Evolutionary conservation across 1,140 invertebrate species (phyloP).

Genomic region (Diorhabda sublineata): DNA sequence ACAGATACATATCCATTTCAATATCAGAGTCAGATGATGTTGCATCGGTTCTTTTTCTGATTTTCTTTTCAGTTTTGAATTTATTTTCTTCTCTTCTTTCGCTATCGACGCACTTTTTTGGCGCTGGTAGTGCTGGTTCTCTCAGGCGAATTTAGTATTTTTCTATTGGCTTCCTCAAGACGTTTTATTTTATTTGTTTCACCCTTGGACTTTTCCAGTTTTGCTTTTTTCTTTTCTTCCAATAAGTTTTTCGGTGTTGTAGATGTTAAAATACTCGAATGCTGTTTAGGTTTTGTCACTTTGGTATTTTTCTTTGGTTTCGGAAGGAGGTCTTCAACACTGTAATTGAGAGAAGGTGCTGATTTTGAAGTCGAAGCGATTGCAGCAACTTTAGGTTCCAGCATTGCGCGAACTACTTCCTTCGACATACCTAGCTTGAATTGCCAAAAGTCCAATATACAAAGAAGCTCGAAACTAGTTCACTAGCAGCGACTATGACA

Average conservation of each 20-base stretch:
- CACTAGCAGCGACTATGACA: too few relatives aligned
- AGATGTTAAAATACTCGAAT: background rate
- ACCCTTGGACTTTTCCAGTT: slow-evolving; percentile 1
- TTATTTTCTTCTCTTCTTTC: background rate
- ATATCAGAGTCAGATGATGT: background rate
- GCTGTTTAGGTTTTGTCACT: slow-evolving; percentile 10
- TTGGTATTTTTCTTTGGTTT: slow-evolving; percentile 12
- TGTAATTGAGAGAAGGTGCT: too few relatives aligned
- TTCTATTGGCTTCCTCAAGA: background rate
- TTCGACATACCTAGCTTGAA: too few relatives aligned
- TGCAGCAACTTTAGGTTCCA: background rate
- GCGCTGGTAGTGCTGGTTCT: background rate
- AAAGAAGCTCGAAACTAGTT: too few relatives aligned
- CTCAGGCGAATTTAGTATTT: slow-evolving; percentile 6
- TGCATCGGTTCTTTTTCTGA: background rate
- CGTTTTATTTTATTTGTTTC: slow-evolving; percentile 9
- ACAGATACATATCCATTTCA: too few relatives aligned
- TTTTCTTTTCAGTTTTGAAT: slow-evolving; percentile 7
- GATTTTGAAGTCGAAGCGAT: background rate
- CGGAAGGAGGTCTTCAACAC: background rate
- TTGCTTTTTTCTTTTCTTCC: background rate
- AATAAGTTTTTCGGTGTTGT: too few relatives aligned
- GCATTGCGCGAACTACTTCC: too few relatives aligned
- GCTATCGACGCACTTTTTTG: background rate
- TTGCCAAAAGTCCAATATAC: too few relatives aligned